Base-by-base conservation (phyloP, 2,797 vertebrate species). In the Leptoclinus maculatus region DNA sequence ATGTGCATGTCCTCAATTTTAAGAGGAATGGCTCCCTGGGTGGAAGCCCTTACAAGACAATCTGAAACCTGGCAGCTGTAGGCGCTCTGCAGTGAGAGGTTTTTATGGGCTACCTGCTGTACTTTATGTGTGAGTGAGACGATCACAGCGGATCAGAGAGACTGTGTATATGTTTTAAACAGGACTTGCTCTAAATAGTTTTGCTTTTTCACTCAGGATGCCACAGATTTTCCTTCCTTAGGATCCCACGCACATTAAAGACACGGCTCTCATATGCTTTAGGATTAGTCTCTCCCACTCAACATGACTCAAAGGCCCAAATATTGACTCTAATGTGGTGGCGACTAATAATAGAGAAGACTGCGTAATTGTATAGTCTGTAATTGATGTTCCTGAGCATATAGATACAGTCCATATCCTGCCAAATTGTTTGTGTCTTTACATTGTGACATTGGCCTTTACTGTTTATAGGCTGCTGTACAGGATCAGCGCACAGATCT, bases 231-330 rank as follows among this genome's bases (percentile, higher is more conserved):
- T 70, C 59, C 23, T 49, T 77, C 73, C 56, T 12, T 43, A 29
- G 14, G 71, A 67, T 76, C 79, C 82, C 87, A 81, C 81, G 78
- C 70, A 53, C 71, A 82, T 78, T 11, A 70, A 69, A 76, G 58
- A 78, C 79, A 74, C 8, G 84, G 34, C 70, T 79, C 74, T 92
- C 90, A 88, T 86, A 90, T 87, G 79, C 59, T 87, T 87, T 13
- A 64, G 83, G 85, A 91, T 93, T 92, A 89, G 80, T 63, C 74
- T 84, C 84, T 85, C 91, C 87, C 85, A 88, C 90, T 90, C 87
- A 66, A 19, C 62, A 78, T 92, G 91, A 93, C 78, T 91, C 88
- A 93, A 83, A 84, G 34, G 71, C 64, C 54, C 71, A 82, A 73
- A 88, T 83, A 82, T 83, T 84, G 65, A 90, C 85, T 83, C 67